phyloP scores from a whole-genome alignment of 2,888 invertebrate species.

The Dusona sp. region DNA sequence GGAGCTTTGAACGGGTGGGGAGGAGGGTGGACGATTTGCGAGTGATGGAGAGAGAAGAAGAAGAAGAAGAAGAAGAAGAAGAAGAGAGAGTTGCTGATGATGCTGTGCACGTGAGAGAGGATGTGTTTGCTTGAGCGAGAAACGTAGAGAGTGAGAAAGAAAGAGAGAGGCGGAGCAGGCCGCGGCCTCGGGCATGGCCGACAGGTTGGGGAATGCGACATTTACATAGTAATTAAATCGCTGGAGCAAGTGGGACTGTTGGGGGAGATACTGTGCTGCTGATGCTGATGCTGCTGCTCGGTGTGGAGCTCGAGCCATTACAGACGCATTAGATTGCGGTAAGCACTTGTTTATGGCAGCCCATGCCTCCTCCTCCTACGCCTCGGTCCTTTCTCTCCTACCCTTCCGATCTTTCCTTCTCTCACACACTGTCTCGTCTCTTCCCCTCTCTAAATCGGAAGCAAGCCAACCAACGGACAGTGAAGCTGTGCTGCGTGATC shows the following conservation, averaged over 20 bases:
- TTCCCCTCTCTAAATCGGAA: constrained; percentile 44
- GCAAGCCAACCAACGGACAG: constrained; percentile 46
- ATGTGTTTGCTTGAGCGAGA: constrained; percentile 51
- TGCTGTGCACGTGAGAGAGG: constrained; percentile 60
- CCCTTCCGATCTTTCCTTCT: constrained; percentile 57
- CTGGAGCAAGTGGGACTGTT: constrained; percentile 83
- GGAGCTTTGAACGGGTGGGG: constrained; percentile 26
- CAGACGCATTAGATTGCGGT: constrained; percentile 85
- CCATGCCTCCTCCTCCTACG: constrained; percentile 68
- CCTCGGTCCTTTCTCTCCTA: constrained; percentile 27
- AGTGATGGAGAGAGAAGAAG: constrained; percentile 42
- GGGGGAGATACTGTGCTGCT: constrained; percentile 81
- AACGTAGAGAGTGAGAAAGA: constrained; percentile 62
- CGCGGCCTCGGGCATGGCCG: constrained; percentile 76
- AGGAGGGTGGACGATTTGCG: constrained; percentile 48
- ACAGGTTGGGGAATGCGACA: constrained; percentile 84
- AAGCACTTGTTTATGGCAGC: constrained; percentile 84
- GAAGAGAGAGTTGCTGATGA: constrained; percentile 57
- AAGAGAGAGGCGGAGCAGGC: constrained; percentile 68
- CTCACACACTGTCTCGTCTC: constrained; percentile 68
- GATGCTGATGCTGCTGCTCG: constrained; percentile 62
- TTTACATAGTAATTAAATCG: constrained; percentile 85
- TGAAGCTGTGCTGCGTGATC: constrained; percentile 67
- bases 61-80: constrained; percentile 29
- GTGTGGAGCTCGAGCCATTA: constrained; percentile 83